Evolutionary conservation across 53 echinoderm and acorn worm species (phyloP).

Genomic region (Paracentrotus lividus): DNA sequence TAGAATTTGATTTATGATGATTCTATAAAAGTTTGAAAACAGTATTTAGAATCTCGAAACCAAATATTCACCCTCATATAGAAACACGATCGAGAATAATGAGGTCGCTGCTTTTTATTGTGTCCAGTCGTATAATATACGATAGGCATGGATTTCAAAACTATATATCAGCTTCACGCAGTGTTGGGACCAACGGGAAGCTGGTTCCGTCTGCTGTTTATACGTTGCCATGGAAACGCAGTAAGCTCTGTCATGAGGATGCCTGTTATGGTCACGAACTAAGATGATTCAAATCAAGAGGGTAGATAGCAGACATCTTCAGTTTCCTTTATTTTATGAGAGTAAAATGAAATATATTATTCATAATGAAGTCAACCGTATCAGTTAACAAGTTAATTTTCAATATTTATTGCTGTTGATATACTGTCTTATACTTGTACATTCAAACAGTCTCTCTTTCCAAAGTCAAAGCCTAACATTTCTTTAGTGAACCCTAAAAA

Average conservation of each 20-base stretch:
- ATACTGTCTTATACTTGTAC: neutral
- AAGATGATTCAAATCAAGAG: neutral
- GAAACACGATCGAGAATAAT: neutral
- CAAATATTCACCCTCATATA: neutral
- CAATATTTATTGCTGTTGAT: too few relatives aligned
- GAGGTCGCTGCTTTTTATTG: neutral
- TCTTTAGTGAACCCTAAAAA: too few relatives aligned
- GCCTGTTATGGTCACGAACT: conserved; percentile 37
- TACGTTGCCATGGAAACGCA: conserved; percentile 44
- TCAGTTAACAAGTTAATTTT: neutral
- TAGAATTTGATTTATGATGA: neutral
- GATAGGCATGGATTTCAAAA: neutral
- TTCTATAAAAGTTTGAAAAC: neutral
- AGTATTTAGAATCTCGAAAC: neutral
- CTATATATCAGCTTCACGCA: conserved; percentile 10
- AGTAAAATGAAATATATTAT: neutral
- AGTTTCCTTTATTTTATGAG: neutral
- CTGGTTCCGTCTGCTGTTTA: neutral
- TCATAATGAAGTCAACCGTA: neutral
- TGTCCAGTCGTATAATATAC: neutral
- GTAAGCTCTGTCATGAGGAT: conserved; percentile 39
- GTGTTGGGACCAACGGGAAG: conserved; percentile 56
- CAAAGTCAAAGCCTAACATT: neutral
- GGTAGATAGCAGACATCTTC: neutral
- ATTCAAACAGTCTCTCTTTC: neutral